Base-by-base conservation (phyloP, 2,797 vertebrate species). In the Melanotaenia parkinsoni region DNA sequence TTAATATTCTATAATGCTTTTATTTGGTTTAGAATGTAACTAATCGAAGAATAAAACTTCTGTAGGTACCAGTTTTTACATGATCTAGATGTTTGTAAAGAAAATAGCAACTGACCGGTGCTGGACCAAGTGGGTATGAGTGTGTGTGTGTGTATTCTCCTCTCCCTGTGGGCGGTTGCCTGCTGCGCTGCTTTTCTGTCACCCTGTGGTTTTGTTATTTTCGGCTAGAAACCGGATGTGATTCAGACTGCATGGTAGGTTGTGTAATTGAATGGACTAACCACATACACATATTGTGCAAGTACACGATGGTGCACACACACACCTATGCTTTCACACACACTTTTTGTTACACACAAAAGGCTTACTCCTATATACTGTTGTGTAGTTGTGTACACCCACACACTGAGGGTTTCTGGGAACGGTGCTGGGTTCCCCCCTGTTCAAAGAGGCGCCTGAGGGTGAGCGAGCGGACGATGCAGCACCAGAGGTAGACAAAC, bases 151-250 rank as follows among this genome's bases (percentile, higher is more conserved):
- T 74, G 72, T 84, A 50, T 80, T 74, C 67, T 62, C 82, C 67
- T 80, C 67, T 82, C 78, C 67, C 74, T 76, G 84, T 87, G 81
- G 87, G 87, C 75, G 76, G 79, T 69, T 83, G 87, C 87, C 87
- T 90, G 87, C 89, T 87, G 82, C 16, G 76, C 82, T 90, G 84
- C 83, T 92, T 93, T 89, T 86, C 83, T 93, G 87, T 94, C 91
- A 91, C 86, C 89, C 90, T 86, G 85, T 86, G 93, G 93, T 94
- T 93, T 92, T 85, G 91, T 92, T 95, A 95, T 95, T 94, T 95
- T 94, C 86, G 90, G 87, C 90, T 81, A 58, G 70, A 92, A 89
- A 90, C 92, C 93, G 94, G 94, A 95, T 93, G 89, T 94, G 94
- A 95, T 93, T 95, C 94, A 95, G 93, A 93, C 94, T 91, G 80